Conservation (phyloP, 2,797 vertebrate species). For the Sebastes taczanowskii region DNA sequence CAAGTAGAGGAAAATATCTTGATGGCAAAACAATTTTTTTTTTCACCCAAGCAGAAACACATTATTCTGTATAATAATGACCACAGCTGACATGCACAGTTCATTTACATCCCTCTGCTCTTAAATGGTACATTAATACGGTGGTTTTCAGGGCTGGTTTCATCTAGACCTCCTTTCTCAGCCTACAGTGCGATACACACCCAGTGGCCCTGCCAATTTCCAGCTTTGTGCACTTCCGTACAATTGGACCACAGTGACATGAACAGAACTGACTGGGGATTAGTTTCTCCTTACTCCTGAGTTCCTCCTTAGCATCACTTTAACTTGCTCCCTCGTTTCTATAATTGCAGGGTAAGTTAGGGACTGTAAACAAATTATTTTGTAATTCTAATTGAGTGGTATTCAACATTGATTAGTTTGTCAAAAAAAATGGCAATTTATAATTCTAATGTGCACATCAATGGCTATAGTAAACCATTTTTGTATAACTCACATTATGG, state of each 20-base stretch:
- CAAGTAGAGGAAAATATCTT: neutral
- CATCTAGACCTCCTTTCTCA: neutral
- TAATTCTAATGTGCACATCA: neutral
- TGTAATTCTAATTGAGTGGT: neutral
- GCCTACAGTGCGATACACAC: neutral
- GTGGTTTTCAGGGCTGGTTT: neutral
- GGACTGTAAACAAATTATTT: neutral
- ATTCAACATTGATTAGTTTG: neutral
- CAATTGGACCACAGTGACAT: neutral
- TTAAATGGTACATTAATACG: neutral
- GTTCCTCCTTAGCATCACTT: neutral
- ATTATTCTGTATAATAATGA: neutral
- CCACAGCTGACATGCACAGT: conserved; percentile 35
- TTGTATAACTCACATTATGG: neutral
- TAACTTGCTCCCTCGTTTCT: neutral
- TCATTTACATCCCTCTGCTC: neutral
- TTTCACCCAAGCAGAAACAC: conserved; percentile 24
- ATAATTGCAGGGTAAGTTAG: neutral
- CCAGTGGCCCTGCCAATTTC: conserved; percentile 13
- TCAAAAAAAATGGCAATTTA: neutral
- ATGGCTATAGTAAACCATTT: neutral
- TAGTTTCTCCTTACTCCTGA: neutral
- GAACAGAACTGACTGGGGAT: conserved; percentile 1
- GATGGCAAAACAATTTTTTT: conserved; percentile 2
- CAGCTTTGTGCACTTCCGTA: conserved; percentile 2